Evolutionary conservation across 2,797 vertebrate genomes (phyloP).

Genomic region (Lemur catta): DNA sequence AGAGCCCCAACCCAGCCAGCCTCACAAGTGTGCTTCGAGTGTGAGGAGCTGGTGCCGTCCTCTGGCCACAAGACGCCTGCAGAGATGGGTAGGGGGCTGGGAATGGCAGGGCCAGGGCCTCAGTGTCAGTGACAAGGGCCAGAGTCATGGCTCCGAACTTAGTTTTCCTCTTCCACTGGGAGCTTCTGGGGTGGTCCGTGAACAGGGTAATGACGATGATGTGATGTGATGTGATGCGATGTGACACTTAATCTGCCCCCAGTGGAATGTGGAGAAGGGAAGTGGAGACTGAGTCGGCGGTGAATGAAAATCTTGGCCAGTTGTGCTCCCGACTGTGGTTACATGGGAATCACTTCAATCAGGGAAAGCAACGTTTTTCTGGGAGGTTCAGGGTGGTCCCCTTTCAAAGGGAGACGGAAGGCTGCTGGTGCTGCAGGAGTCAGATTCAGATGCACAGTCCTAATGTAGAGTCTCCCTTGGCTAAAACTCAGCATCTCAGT

Average conservation of each 20-base stretch:
- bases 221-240: neutral
- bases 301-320: neutral
- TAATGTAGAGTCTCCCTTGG: neutral
- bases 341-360: neutral
- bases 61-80: fast-evolving
- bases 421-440: neutral
- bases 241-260: neutral
- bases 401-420: constrained; percentile 19
- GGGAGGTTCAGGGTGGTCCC: constrained; percentile 3
- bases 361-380: neutral
- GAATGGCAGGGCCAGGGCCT: neutral
- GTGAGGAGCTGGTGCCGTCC: neutral
- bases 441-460: neutral
- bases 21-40: too few species aligned
- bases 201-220: neutral
- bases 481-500: neutral
- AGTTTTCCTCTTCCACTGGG: neutral
- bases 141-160: neutral
- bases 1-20: neutral
- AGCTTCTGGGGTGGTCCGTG: neutral
- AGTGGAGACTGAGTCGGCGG: neutral
- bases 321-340: neutral
- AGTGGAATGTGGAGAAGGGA: neutral
- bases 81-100: neutral
- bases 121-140: neutral